These are phyloP conservation scores for Melinaea marsaeus DNA, from an alignment of 2,888 invertebrate species.

Conservation along the genomic window DNA sequence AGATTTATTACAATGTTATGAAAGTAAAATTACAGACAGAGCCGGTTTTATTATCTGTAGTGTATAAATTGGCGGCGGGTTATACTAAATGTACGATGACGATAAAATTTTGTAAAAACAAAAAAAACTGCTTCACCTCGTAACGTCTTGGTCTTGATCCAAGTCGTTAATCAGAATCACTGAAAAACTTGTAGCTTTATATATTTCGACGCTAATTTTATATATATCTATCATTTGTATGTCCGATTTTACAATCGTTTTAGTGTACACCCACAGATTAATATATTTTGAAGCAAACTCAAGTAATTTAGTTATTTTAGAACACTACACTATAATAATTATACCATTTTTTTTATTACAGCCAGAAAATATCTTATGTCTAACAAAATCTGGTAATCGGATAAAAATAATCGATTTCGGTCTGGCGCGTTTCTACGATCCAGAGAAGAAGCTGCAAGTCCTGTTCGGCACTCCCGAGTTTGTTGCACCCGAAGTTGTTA, in stretches of 20 bases:
- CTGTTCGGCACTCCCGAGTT: conserved; percentile 99
- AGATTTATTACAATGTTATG: background rate
- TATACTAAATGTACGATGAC: conserved; percentile 8
- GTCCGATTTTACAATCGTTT: conserved; percentile 9
- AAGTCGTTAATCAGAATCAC: conserved; percentile 68
- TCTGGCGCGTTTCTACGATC: conserved; percentile 93
- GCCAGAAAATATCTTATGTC: conserved; percentile 99
- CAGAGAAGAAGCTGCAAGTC: conserved; percentile 93
- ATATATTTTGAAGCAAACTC: background rate
- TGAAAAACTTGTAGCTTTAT: conserved; percentile 62
- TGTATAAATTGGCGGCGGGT: conserved; percentile 1
- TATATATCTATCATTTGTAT: conserved; percentile 31
- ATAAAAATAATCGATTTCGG: conserved; percentile 99
- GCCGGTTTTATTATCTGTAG: background rate
- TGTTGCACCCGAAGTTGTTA: conserved; percentile 98
- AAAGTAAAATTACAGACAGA: background rate
- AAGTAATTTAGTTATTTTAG: background rate
- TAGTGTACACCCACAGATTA: conserved; percentile 16
- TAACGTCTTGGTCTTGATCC: conserved; percentile 55
- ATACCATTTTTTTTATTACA: conserved; percentile 52
- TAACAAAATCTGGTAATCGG: conserved; percentile 97
- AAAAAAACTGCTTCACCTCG: conserved; percentile 23
- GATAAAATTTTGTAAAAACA: conserved; percentile 17
- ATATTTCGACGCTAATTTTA: conserved; percentile 36
- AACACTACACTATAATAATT: background rate